A percentile compares a stretch with the other conserved stretches of the same genome.
Evolutionary conservation across 2,113 vertebrate species (phyloP).

Genomic region (Chaetodon trifascialis): DNA sequence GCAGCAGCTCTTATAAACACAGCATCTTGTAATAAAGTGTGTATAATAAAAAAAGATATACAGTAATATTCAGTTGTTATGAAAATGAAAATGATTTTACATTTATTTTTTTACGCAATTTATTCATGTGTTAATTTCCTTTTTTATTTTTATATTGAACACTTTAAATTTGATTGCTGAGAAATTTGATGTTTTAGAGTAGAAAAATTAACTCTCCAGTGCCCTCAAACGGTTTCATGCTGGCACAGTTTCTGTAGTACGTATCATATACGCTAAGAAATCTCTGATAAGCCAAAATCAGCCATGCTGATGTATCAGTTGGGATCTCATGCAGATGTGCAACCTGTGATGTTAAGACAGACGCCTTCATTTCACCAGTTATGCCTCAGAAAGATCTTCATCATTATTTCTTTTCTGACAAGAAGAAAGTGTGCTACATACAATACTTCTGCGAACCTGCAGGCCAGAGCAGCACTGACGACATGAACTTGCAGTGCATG

Average conservation of each 20-base stretch:
- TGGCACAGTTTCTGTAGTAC: too few species aligned
- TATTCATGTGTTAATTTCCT: background rate
- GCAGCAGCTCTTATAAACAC: too few species aligned
- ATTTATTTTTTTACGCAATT: background rate
- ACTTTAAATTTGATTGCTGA: background rate
- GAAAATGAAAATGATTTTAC: background rate
- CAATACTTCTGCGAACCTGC: conserved; percentile 1
- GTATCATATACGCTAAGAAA: background rate
- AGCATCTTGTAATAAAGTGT: too few species aligned
- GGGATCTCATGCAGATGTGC: background rate
- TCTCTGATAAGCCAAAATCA: background rate
- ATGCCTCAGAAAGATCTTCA: background rate
- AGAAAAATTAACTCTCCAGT: background rate
- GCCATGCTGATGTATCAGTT: background rate
- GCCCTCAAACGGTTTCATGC: too few species aligned
- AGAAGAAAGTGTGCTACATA: background rate
- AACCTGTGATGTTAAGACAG: background rate
- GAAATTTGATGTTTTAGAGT: background rate
- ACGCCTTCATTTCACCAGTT: background rate
- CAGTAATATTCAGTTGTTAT: too few species aligned
- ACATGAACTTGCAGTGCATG: conserved; percentile 23
- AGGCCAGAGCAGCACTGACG: conserved; percentile 4
- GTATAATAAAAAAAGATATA: background rate
- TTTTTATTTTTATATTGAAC: background rate
- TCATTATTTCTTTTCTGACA: background rate